Conservation (phyloP, 2,113 vertebrate genomes). For the Copsychus sechellarum region DNA sequence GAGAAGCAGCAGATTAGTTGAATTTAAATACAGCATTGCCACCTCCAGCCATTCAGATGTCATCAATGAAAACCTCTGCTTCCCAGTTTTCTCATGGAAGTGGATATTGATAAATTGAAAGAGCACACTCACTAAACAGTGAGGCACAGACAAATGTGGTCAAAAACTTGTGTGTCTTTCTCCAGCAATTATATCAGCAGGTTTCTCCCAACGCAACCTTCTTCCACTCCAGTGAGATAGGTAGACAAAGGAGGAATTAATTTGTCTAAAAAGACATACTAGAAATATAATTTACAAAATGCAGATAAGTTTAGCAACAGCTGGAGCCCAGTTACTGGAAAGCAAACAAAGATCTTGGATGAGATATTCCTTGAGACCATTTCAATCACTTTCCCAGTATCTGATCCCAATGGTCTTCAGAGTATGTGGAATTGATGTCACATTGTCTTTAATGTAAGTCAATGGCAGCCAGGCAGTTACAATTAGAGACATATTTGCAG, state of each 20-base stretch:
- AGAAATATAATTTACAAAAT: neutral
- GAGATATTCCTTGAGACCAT: neutral
- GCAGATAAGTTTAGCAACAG: neutral
- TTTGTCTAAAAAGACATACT: neutral
- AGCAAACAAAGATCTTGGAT: neutral
- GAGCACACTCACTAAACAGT: neutral
- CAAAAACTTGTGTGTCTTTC: neutral
- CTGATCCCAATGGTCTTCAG: neutral
- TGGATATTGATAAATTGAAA: neutral
- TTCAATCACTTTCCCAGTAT: neutral
- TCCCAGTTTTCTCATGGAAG: neutral
- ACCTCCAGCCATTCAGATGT: neutral
- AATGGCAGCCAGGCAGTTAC: neutral
- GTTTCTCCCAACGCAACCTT: neutral
- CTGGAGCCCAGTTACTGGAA: neutral
- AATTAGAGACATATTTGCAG: neutral
- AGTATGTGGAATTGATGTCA: neutral
- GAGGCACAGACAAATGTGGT: neutral
- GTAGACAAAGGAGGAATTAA: neutral
- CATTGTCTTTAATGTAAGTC: neutral
- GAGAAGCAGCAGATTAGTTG: neutral
- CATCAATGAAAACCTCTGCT: neutral
- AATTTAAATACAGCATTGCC: neutral
- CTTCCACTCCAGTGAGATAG: neutral
- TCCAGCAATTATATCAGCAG: neutral